Conservation (phyloP, 2,888 invertebrate species). For the Mythimna loreyi region DNA sequence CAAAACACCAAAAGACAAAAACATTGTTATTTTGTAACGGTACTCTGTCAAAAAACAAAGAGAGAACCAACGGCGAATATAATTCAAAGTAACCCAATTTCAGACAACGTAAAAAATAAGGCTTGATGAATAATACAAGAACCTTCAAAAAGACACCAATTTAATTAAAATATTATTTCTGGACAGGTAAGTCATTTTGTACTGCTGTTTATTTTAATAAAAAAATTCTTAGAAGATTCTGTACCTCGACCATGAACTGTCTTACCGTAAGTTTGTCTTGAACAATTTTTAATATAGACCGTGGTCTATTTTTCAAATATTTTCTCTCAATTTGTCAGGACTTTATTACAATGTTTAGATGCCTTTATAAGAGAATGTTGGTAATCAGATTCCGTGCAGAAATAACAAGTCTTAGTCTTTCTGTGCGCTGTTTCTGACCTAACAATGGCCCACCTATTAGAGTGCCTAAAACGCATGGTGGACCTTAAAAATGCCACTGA, state of each 20-base stretch:
- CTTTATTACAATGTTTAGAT: conserved; percentile 28
- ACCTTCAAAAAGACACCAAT: conserved; percentile 17
- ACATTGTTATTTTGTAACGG: not conserved
- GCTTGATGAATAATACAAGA: conserved; percentile 3
- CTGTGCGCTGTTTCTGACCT: too few relatives aligned
- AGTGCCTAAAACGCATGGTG: too few relatives aligned
- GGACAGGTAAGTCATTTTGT: conserved; percentile 22
- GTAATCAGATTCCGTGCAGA: not conserved
- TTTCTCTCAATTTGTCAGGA: conserved; percentile 24
- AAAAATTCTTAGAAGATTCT: conserved; percentile 34
- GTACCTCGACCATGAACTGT: conserved; percentile 31
- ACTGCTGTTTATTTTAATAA: conserved; percentile 43
- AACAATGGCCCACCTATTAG: too few relatives aligned
- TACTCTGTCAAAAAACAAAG: not conserved
- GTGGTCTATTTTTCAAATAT: conserved; percentile 36
- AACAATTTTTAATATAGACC: conserved; percentile 42
- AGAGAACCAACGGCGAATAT: not conserved
- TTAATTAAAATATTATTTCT: conserved; percentile 46
- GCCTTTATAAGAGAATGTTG: not conserved
- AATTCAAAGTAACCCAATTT: not conserved
- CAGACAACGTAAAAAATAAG: conserved; percentile 12
- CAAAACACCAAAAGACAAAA: not conserved
- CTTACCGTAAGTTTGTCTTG: conserved; percentile 15
- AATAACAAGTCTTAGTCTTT: too few relatives aligned
- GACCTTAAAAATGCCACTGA: too few relatives aligned